Percentiles rank a stretch among this genome's conserved stretches.
These are phyloP conservation scores for Drosophila subquinaria DNA, from an alignment of 2,888 invertebrate genomes.

Conservation along the genomic window DNA sequence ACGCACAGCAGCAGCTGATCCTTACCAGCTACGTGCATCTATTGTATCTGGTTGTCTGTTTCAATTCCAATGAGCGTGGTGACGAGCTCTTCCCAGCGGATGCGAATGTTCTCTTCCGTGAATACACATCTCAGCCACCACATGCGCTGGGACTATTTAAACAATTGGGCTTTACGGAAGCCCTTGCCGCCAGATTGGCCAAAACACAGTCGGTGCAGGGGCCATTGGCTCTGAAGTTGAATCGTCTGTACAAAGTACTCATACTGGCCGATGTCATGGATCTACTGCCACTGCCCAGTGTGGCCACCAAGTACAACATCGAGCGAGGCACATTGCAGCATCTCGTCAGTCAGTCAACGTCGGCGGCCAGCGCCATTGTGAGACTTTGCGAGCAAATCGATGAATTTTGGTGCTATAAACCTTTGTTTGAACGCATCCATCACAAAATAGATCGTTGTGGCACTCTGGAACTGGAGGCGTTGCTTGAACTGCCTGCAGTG, in stretches of 20 bases:
- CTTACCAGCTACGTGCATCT: conserved; percentile 93
- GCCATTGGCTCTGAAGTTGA: conserved; percentile 85
- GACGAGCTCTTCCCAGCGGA: conserved; percentile 89
- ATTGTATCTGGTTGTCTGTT: conserved; percentile 90
- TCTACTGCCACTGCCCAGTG: conserved; percentile 88
- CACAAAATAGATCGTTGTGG: conserved; percentile 93
- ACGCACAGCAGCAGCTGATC: conserved; percentile 91
- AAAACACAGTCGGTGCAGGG: conserved; percentile 89
- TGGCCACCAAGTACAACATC: conserved; percentile 90
- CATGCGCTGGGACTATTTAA: conserved; percentile 90
- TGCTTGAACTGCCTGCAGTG: conserved; percentile 95
- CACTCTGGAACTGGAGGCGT: conserved; percentile 90
- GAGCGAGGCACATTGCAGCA: conserved; percentile 93
- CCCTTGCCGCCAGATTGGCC: conserved; percentile 89
- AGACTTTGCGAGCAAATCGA: conserved; percentile 92
- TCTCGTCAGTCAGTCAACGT: conserved; percentile 89
- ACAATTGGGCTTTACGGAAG: conserved; percentile 92
- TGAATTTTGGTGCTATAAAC: conserved; percentile 93
- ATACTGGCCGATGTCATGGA: conserved; percentile 93
- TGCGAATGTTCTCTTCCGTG: conserved; percentile 78
- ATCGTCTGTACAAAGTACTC: conserved; percentile 94
- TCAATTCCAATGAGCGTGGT: conserved; percentile 85
- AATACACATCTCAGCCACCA: conserved; percentile 89
- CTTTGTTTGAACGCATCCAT: conserved; percentile 91
- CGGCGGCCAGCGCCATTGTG: conserved; percentile 91